A percentile compares a stretch with the other conserved stretches of the same genome.
These are phyloP conservation scores for Anticlea derivata DNA, from an alignment of 2,888 invertebrate genomes.

Conservation along the genomic window DNA sequence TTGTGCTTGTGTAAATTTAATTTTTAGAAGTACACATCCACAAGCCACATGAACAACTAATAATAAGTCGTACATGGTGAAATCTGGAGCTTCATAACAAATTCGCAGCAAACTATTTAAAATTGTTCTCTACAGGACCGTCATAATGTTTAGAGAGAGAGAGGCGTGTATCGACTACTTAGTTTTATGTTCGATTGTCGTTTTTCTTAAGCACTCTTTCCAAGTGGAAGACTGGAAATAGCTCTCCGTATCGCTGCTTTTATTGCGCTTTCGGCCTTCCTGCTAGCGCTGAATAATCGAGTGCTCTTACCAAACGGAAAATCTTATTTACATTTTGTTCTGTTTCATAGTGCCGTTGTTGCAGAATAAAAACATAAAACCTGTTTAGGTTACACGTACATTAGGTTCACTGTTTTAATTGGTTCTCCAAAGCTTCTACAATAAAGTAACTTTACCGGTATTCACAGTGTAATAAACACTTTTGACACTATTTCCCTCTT, in stretches of 20 bases:
- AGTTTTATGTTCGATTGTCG: slow-evolving; percentile 42
- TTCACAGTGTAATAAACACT: slow-evolving; percentile 44
- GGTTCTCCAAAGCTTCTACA: slow-evolving; percentile 25
- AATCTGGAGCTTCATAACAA: slow-evolving; percentile 9
- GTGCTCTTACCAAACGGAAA: slow-evolving; percentile 36
- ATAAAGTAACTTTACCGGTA: slow-evolving; percentile 33
- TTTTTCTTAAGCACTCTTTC: slow-evolving; percentile 51
- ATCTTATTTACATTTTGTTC: slow-evolving; percentile 24
- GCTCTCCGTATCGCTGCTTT: slow-evolving; percentile 47
- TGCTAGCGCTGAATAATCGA: slow-evolving; percentile 63
- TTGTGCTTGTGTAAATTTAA: too few relatives aligned
- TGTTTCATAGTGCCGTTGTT: slow-evolving; percentile 22
- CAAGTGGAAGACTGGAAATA: slow-evolving; percentile 53
- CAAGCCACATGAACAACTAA: slow-evolving; percentile 3
- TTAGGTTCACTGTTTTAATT: slow-evolving; percentile 30
- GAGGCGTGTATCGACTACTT: not conserved
- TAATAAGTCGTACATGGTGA: slow-evolving; percentile 8
- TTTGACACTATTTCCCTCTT: slow-evolving; percentile 30
- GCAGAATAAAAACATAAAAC: slow-evolving; percentile 18
- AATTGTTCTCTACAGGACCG: slow-evolving; percentile 7
- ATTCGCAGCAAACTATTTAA: slow-evolving; percentile 10
- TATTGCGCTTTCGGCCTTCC: slow-evolving; percentile 56
- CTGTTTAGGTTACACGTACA: slow-evolving; percentile 2
- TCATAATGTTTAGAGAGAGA: slow-evolving; percentile 1
- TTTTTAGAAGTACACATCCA: slow-evolving; percentile 1